Base-by-base conservation (phyloP, 2,888 invertebrate genomes). In the Coelinius sp. region DNA sequence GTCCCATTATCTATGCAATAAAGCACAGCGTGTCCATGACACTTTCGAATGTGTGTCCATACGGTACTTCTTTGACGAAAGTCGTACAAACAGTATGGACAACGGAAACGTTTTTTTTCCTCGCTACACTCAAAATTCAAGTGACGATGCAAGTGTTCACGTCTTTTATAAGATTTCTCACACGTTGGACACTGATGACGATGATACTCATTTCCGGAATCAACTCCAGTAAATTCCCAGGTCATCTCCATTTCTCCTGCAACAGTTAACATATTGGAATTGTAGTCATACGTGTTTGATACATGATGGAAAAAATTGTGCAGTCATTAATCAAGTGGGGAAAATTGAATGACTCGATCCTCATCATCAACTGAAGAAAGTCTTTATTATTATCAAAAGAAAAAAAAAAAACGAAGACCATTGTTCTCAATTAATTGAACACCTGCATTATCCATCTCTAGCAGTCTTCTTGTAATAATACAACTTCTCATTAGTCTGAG, bases 401-500 rank as follows among this genome's bases (percentile, higher is more conserved):
- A n/a, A n/a, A n/a, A n/a, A n/a, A n/a, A n/a, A 31, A 31, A 4
- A 31, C 31, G 31, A 31, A 31, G 5, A 31, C 8, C 31, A 31
- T 31, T 4, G 8, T n/a, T n/a, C n/a, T n/a, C n/a, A n/a, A n/a
- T n/a, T n/a, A n/a, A n/a, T n/a, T n/a, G n/a, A n/a, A n/a, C n/a
- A n/a, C n/a, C n/a, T n/a, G n/a, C 4, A 31, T 31, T 31, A 31
- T 31, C 31, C 4, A 4, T 31, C 31, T 8, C 31, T 31, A 31
- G 5, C 8, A 44, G n/a, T 44, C 17, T 14, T 49, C 4, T 14
- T 20, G 4, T 20, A n/a, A 14, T 63, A 85, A 77, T 66, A 77
- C 83, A 17, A 17, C 35, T 31, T 35, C 22, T 79, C 74, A 52
- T 85, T 84, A 0, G 86, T 87, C 0, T 75, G 84, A 44, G 84